A percentile compares a stretch with the other conserved stretches of the same genome.
These are phyloP conservation scores for Danio tinwini DNA, from an alignment of 2,797 vertebrate genomes.

Conservation along the genomic window DNA sequence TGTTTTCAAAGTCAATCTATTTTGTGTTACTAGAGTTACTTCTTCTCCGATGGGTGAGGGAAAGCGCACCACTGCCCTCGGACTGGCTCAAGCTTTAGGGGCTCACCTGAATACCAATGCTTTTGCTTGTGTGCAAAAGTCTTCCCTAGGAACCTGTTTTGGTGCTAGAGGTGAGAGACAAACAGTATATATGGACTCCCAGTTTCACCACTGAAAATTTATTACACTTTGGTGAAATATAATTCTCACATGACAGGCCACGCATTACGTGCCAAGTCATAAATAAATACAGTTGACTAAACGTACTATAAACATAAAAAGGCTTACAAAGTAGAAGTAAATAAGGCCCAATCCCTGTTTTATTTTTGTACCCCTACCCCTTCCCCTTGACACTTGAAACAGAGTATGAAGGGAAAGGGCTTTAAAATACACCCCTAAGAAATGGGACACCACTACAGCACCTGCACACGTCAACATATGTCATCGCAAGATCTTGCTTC, in stretches of 20 bases:
- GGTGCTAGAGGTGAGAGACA: slow-evolving; percentile 79
- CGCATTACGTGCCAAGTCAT: too few species aligned
- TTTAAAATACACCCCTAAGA: too few species aligned
- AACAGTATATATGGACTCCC: background rate
- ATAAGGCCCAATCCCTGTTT: too few species aligned
- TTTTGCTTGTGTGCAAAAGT: slow-evolving; percentile 85
- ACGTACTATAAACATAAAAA: too few species aligned
- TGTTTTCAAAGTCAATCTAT: background rate
- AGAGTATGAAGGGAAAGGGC: too few species aligned
- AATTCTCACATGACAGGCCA: too few species aligned
- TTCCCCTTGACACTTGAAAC: too few species aligned
- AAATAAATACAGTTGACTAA: background rate
- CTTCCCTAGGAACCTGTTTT: slow-evolving; percentile 83
- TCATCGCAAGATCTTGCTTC: too few species aligned
- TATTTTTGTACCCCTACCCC: too few species aligned
- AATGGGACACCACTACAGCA: too few species aligned
- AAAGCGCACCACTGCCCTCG: slow-evolving; percentile 82
- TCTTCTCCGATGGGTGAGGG: slow-evolving; percentile 84
- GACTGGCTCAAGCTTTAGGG: slow-evolving; percentile 84
- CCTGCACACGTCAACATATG: too few species aligned
- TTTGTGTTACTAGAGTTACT: slow-evolving; percentile 76
- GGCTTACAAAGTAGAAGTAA: too few species aligned
- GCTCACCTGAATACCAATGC: slow-evolving; percentile 82
- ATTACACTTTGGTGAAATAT: background rate
- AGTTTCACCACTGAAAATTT: background rate